Evolutionary conservation across 2,888 invertebrate species (phyloP).

Genomic region (Pristionchus exspectatus): DNA sequence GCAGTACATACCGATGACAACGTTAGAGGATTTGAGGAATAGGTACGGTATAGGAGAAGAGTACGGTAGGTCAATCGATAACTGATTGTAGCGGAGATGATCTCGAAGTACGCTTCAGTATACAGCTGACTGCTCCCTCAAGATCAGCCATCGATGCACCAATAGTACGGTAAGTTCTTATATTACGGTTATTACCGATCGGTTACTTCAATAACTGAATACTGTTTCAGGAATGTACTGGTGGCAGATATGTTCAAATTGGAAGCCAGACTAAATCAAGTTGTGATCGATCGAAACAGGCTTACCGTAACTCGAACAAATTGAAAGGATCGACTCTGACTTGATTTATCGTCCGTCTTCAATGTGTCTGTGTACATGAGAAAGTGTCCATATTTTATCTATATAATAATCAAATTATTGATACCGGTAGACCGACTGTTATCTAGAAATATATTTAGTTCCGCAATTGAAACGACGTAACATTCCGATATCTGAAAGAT

Average conservation of each 20-base stretch:
- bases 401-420: background rate
- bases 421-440: background rate
- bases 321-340: background rate
- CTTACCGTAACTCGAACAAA: constrained; percentile 49
- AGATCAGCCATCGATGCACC: constrained; percentile 41
- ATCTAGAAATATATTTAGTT: background rate
- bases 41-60: background rate
- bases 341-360: background rate
- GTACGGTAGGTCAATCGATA: background rate
- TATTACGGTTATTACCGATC: background rate
- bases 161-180: constrained; percentile 18
- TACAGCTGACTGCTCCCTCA: constrained; percentile 56
- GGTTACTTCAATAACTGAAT: background rate
- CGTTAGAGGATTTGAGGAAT: constrained; percentile 48
- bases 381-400: constrained; percentile 26
- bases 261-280: constrained; percentile 47
- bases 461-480: background rate
- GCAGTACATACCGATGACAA: constrained; percentile 45
- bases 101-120: constrained; percentile 60
- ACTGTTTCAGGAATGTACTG: constrained; percentile 45
- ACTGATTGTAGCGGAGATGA: constrained; percentile 60
- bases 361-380: constrained; percentile 7
- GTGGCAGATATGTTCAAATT: constrained; percentile 51
- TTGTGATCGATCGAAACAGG: constrained; percentile 45
- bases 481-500: constrained; percentile 35